Conservation (phyloP, 1,140 invertebrate genomes). For the Yoshiicerus persimilis region DNA sequence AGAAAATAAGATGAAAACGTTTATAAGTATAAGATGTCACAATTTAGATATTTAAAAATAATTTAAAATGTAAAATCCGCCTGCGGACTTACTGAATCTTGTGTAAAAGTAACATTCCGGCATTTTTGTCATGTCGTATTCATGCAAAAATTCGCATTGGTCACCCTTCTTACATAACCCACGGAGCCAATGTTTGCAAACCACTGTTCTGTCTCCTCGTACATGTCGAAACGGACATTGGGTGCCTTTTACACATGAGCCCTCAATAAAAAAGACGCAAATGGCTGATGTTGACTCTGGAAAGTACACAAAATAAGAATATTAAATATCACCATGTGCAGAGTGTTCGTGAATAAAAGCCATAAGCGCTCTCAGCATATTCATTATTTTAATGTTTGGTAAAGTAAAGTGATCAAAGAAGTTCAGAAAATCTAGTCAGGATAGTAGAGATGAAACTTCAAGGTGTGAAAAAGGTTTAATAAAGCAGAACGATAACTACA, state of each 20-base stretch:
- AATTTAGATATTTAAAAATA: not conserved
- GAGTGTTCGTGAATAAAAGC: too few species aligned
- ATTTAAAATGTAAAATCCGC: too few species aligned
- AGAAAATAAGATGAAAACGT: not conserved
- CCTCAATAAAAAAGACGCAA: slow-evolving; percentile 85
- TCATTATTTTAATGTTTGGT: too few species aligned
- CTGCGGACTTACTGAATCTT: slow-evolving; percentile 74
- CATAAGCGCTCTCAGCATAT: too few species aligned
- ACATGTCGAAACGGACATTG: slow-evolving; percentile 96
- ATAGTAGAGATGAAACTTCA: too few species aligned
- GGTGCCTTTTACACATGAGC: slow-evolving; percentile 80
- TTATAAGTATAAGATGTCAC: not conserved
- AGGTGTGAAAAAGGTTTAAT: too few species aligned
- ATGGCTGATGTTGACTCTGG: slow-evolving; percentile 93
- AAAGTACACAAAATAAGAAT: too few species aligned
- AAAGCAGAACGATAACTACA: too few species aligned
- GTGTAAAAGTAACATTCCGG: slow-evolving; percentile 99
- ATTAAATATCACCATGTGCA: too few species aligned
- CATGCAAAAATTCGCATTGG: slow-evolving; percentile 99
- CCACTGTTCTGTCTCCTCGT: slow-evolving; percentile 94
- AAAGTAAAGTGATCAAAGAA: too few species aligned
- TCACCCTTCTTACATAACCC: slow-evolving; percentile 99
- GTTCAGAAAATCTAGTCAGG: too few species aligned
- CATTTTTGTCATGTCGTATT: slow-evolving; percentile 99
- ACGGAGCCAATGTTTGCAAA: slow-evolving; percentile 99